A percentile compares a stretch with the other conserved stretches of the same genome.
These are phyloP conservation scores for Hemithea aestivaria DNA, from an alignment of 2,888 invertebrate genomes.

Conservation along the genomic window DNA sequence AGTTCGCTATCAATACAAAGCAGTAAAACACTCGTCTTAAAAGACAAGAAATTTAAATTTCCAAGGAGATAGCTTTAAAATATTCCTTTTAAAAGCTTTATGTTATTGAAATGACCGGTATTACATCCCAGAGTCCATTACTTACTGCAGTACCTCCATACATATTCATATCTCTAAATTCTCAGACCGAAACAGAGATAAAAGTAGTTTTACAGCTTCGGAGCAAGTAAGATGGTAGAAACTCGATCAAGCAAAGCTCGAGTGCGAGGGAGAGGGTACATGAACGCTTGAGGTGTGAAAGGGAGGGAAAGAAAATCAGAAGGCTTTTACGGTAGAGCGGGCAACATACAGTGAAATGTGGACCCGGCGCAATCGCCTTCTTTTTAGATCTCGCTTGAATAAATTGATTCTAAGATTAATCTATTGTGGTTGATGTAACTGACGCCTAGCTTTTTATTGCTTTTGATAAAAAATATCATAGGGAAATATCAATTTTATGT, in stretches of 20 bases:
- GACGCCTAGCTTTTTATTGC: slow-evolving; percentile 47
- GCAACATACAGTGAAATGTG: slow-evolving; percentile 74
- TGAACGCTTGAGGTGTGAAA: slow-evolving; percentile 34
- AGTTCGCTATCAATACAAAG: slow-evolving; percentile 25
- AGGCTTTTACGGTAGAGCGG: slow-evolving; percentile 78
- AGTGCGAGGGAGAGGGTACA: slow-evolving; percentile 48
- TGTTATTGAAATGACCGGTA: slow-evolving; percentile 62
- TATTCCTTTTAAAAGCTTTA: slow-evolving; percentile 56
- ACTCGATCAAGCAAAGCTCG: slow-evolving; percentile 67
- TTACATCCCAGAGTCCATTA: slow-evolving; percentile 60
- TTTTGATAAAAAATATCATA: slow-evolving; percentile 37
- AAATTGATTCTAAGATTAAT: slow-evolving; percentile 76
- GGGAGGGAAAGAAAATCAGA: slow-evolving; percentile 62
- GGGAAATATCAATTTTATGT: slow-evolving; percentile 33
- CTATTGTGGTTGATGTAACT: slow-evolving; percentile 62
- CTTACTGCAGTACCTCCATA: slow-evolving; percentile 66
- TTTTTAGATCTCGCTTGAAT: slow-evolving; percentile 74
- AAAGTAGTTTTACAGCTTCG: slow-evolving; percentile 73
- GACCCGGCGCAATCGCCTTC: slow-evolving; percentile 60
- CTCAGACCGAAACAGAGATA: slow-evolving; percentile 68
- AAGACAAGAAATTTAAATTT: slow-evolving; percentile 40
- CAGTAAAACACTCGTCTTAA: slow-evolving; percentile 30
- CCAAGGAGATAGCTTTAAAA: slow-evolving; percentile 42
- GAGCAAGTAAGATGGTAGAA: slow-evolving; percentile 76
- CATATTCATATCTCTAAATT: slow-evolving; percentile 74